Evolutionary conservation across 2,797 vertebrate species (phyloP).

Genomic region (Bufotes viridis): DNA sequence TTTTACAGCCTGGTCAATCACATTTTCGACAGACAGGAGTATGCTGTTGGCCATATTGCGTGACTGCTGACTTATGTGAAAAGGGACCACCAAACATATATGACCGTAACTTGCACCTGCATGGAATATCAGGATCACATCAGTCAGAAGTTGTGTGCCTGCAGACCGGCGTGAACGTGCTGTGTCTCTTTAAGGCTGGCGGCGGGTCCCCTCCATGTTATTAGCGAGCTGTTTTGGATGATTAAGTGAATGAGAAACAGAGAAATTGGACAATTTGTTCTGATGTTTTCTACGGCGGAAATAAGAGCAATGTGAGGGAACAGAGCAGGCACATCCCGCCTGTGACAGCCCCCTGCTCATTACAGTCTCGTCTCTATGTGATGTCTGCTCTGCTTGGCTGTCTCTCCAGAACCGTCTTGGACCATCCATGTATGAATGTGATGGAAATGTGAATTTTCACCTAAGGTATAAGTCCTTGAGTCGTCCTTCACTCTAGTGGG

Average conservation of each 20-base stretch:
- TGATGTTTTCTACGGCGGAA: constrained; percentile 39
- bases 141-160: not conserved
- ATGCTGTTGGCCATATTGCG: too few species aligned
- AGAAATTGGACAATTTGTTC: constrained; percentile 58
- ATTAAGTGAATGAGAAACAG: constrained; percentile 42
- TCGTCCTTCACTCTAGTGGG: too few species aligned
- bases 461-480: too few species aligned
- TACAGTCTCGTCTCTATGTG: not conserved
- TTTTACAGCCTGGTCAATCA: too few species aligned
- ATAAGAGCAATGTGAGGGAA: constrained; percentile 25
- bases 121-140: not conserved
- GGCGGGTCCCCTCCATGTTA: not conserved
- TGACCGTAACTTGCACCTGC: too few species aligned
- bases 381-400: constrained; percentile 29
- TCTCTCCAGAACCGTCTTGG: not conserved
- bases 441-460: too few species aligned
- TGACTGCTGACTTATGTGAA: too few species aligned
- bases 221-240: constrained; percentile 30
- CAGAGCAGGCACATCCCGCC: not conserved
- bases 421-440: not conserved
- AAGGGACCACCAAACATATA: too few species aligned
- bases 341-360: constrained; percentile 20
- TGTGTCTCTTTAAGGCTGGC: constrained; percentile 5
- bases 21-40: too few species aligned
- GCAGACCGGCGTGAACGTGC: not conserved